A percentile compares a stretch with the other conserved stretches of the same genome.
Conservation (phyloP, 2,797 vertebrate genomes). For the Chelonia mydas region DNA sequence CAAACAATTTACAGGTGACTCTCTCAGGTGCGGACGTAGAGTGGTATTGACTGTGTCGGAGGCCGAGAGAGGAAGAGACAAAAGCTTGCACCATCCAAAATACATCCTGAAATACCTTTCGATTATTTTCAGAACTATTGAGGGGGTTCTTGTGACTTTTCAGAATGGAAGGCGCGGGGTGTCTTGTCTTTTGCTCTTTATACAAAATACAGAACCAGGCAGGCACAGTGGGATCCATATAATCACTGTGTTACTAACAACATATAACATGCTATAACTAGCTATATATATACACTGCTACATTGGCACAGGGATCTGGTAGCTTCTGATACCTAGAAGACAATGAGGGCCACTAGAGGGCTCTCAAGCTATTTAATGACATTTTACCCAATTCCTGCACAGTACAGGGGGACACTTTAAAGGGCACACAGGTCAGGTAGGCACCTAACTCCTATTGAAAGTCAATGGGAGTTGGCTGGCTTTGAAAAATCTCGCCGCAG, state of each 20-base stretch:
- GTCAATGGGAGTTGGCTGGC: accelerated
- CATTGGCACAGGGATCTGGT: background rate
- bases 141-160: background rate
- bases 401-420: background rate
- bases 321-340: background rate
- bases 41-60: background rate
- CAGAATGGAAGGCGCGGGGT: background rate
- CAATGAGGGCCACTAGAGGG: background rate
- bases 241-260: background rate
- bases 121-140: background rate
- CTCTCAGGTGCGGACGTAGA: background rate
- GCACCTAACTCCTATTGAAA: background rate
- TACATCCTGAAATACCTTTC: too few relatives aligned
- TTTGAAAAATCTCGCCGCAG: background rate
- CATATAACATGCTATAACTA: background rate
- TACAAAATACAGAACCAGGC: background rate
- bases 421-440: background rate
- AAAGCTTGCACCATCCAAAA: background rate
- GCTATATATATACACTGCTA: background rate
- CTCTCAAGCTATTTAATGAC: background rate
- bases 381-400: background rate
- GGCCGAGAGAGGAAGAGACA: background rate
- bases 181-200: background rate
- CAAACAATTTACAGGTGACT: background rate
- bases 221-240: background rate